A percentile compares a stretch with the other conserved stretches of the same genome.
phyloP scores from a whole-genome alignment of 2,888 invertebrate genomes.

The Amblyjoppa fuscipennis region DNA sequence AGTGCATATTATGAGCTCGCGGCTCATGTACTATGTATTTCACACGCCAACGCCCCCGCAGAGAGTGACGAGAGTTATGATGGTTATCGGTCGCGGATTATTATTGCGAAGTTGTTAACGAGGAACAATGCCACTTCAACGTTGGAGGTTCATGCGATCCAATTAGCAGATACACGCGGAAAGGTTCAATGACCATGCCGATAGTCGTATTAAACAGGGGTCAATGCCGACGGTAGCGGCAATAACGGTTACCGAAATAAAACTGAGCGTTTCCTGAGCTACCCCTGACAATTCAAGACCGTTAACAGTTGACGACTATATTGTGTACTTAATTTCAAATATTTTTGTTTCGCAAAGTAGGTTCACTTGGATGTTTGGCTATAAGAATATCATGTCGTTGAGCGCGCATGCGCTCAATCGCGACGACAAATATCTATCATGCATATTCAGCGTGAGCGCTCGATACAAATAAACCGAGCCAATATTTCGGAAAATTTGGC shows the following conservation, averaged over 20 bases:
- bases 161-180: constrained; percentile 55
- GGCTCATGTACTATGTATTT: constrained; percentile 42
- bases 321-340: constrained; percentile 8
- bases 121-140: constrained; percentile 49
- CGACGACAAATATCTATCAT: too few relatives aligned
- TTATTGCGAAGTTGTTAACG: constrained; percentile 65
- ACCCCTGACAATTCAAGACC: background rate
- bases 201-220: constrained; percentile 20
- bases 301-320: constrained; percentile 5
- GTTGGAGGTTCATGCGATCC: constrained; percentile 22
- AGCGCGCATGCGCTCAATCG: too few relatives aligned
- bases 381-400: too few relatives aligned
- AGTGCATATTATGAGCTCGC: constrained; percentile 52
- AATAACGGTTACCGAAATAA: background rate
- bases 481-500: too few relatives aligned
- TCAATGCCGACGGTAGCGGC: constrained; percentile 19
- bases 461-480: too few relatives aligned
- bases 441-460: too few relatives aligned
- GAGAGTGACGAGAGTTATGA: constrained; percentile 50
- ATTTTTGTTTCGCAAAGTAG: background rate
- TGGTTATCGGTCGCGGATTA: constrained; percentile 52
- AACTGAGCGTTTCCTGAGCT: background rate
- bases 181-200: constrained; percentile 51
- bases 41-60: background rate
- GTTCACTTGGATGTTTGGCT: too few relatives aligned